Percentiles rank a stretch among this genome's conserved stretches.
These are phyloP conservation scores for Pelosia muscerda DNA, from an alignment of 2,888 invertebrate species.

Conservation along the genomic window DNA sequence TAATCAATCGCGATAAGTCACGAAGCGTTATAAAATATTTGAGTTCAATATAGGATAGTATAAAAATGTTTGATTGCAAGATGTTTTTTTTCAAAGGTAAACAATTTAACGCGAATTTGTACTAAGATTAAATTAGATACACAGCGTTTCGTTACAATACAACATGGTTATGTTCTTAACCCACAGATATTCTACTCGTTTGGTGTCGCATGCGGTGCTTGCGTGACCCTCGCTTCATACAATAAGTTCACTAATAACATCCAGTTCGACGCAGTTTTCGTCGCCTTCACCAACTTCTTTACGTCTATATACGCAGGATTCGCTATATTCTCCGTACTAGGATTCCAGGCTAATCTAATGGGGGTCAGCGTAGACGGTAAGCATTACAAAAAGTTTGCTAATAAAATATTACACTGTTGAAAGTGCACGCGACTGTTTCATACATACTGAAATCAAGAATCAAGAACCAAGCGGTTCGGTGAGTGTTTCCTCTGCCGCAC, in stretches of 20 bases:
- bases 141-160: not conserved
- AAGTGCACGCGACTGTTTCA: not conserved
- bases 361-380: conserved; percentile 87
- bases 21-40: too few relatives aligned
- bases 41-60: too few relatives aligned
- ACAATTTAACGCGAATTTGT: too few relatives aligned
- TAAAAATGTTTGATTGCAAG: too few relatives aligned
- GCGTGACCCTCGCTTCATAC: conserved; percentile 92
- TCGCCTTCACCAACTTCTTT: conserved; percentile 89
- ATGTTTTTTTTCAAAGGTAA: too few relatives aligned
- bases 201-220: conserved; percentile 91
- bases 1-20: too few relatives aligned
- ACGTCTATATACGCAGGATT: conserved; percentile 93
- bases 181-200: conserved; percentile 92
- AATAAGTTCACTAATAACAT: conserved; percentile 90
- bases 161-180: conserved; percentile 17
- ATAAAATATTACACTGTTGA: not conserved
- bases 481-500: too few relatives aligned
- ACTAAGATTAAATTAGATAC: not conserved
- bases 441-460: not conserved
- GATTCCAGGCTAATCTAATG: conserved; percentile 90
- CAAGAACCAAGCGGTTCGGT: too few relatives aligned
- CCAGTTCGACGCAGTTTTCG: conserved; percentile 91
- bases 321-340: conserved; percentile 92
- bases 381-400: conserved; percentile 29